A percentile compares a stretch with the other conserved stretches of the same genome.
Evolutionary conservation across 2,888 invertebrate species (phyloP).

Genomic region (Agonopterix subpropinquella): DNA sequence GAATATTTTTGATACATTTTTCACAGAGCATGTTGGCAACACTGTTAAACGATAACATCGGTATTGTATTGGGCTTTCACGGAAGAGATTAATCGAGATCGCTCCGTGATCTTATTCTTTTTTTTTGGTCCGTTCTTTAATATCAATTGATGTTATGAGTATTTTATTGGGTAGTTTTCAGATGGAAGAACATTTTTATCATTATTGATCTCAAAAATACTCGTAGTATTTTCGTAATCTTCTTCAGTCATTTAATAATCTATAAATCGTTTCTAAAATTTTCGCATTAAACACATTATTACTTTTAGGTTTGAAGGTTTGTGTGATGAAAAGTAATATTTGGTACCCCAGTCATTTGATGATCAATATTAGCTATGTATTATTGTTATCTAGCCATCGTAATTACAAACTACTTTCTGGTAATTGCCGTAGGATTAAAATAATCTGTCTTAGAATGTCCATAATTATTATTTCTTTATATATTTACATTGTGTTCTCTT

Average conservation of each 20-base stretch:
- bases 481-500: too few relatives aligned
- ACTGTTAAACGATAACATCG: conserved; percentile 18
- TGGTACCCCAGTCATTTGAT: too few relatives aligned
- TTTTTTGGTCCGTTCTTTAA: conserved; percentile 5
- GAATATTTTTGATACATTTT: too few relatives aligned
- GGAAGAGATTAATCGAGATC: conserved; percentile 21
- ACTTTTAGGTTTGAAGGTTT: too few relatives aligned
- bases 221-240: background rate
- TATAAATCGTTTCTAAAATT: background rate
- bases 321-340: too few relatives aligned
- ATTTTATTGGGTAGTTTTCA: conserved; percentile 4
- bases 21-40: background rate
- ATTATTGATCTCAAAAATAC: background rate
- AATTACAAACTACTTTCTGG: too few relatives aligned
- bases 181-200: background rate
- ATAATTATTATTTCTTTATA: too few relatives aligned
- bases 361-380: too few relatives aligned
- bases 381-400: too few relatives aligned
- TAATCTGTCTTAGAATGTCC: too few relatives aligned
- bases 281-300: too few relatives aligned
- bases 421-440: too few relatives aligned
- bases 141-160: conserved; percentile 8
- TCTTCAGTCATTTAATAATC: background rate
- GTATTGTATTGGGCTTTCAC: conserved; percentile 26
- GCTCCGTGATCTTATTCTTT: conserved; percentile 13